Percentiles rank a stretch among this genome's conserved stretches.
Evolutionary conservation across 2,113 vertebrate species (phyloP).

Genomic region (Menura novaehollandiae): DNA sequence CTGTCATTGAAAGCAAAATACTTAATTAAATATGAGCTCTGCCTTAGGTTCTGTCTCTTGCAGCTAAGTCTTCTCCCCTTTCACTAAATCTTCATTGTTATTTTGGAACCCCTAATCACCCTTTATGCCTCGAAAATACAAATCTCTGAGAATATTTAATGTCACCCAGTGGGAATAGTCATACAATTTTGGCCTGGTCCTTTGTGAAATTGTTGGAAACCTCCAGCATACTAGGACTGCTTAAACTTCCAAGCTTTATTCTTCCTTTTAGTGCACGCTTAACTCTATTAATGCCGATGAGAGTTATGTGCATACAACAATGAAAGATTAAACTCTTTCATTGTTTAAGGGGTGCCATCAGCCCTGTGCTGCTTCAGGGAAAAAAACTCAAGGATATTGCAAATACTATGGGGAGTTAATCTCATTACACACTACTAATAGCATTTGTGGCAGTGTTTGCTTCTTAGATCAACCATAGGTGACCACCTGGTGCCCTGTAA

Average conservation of each 20-base stretch:
- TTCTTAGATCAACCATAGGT: neutral
- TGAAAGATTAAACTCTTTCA: conserved; percentile 1
- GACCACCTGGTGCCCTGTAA: conserved; percentile 41
- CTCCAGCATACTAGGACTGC: neutral
- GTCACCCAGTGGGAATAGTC: neutral
- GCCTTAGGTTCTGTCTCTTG: neutral
- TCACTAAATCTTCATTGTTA: neutral
- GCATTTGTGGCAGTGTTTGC: conserved; percentile 32
- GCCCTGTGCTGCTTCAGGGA: neutral
- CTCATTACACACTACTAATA: conserved; percentile 42
- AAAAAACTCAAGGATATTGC: conserved; percentile 11
- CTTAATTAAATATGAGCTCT: neutral
- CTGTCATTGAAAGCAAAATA: neutral
- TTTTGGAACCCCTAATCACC: neutral
- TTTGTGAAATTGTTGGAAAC: neutral
- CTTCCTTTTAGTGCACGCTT: neutral
- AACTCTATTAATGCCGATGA: neutral
- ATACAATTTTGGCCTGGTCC: neutral
- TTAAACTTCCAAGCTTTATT: neutral
- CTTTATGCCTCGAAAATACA: neutral
- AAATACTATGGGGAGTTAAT: conserved; percentile 36
- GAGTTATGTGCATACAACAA: neutral
- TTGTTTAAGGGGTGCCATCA: conserved; percentile 18
- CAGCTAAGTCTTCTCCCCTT: neutral
- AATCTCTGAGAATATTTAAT: neutral